These are phyloP conservation scores for Rhincodon typus DNA, from an alignment of 2,797 vertebrate species.

Conservation along the genomic window DNA sequence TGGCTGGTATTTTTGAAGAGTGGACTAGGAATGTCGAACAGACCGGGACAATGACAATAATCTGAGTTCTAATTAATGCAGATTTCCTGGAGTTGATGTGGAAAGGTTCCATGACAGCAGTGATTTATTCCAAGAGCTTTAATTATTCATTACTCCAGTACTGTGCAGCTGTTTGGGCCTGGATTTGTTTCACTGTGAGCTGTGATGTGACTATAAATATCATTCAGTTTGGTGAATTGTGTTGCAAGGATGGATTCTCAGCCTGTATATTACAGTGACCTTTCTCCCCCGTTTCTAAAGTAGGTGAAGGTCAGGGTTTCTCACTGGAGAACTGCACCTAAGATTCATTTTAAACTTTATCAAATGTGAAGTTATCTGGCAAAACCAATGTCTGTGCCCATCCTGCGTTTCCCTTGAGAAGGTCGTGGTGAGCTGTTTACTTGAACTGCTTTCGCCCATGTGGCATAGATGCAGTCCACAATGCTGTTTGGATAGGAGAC, in stretches of 20 bases:
- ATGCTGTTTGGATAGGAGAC: background rate
- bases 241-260: background rate
- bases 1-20: background rate
- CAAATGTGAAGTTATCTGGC: background rate
- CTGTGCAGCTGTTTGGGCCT: background rate
- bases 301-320: background rate
- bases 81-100: background rate
- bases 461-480: background rate
- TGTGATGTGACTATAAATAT: background rate
- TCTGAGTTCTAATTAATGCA: background rate
- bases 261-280: background rate
- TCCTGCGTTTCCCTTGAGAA: background rate
- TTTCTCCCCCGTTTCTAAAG: background rate
- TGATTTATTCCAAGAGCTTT: constrained; percentile 2
- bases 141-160: background rate
- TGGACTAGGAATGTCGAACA: background rate
- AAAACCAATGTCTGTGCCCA: background rate
- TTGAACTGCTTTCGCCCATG: background rate
- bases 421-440: background rate
- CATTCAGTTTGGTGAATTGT: background rate
- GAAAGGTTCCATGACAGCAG: background rate
- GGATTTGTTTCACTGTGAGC: background rate
- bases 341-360: background rate
- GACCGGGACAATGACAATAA: background rate
- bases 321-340: background rate